A percentile compares a stretch with the other conserved stretches of the same genome.
Conservation (phyloP, 2,113 vertebrate species). For the Cyanistes caeruleus region DNA sequence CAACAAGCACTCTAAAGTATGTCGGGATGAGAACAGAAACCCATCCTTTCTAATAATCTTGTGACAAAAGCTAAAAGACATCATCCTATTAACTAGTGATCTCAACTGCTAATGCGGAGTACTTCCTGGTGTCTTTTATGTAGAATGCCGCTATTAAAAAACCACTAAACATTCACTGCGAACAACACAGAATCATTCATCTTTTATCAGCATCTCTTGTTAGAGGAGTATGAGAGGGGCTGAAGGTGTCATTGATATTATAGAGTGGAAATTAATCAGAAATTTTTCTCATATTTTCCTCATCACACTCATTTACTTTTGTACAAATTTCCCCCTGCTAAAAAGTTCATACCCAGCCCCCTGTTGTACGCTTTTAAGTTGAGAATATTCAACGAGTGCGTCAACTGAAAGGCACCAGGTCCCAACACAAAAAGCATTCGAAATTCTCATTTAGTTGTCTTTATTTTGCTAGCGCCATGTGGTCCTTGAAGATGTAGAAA, state of each 20-base stretch:
- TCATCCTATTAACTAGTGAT: conserved; percentile 99
- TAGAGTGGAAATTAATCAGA: conserved; percentile 89
- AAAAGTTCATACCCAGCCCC: conserved; percentile 89
- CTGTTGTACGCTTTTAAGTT: conserved; percentile 87
- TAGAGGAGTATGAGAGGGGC: conserved; percentile 85
- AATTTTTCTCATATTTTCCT: conserved; percentile 90
- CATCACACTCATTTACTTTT: conserved; percentile 87
- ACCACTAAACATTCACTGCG: conserved; percentile 90
- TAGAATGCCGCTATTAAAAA: conserved; percentile 89
- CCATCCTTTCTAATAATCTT: conserved; percentile 98
- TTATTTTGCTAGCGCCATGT: conserved; percentile 98
- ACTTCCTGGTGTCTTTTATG: conserved; percentile 95
- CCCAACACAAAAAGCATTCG: conserved; percentile 92
- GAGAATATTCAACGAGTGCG: conserved; percentile 89
- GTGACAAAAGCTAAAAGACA: conserved; percentile 99
- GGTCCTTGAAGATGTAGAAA: conserved; percentile 99
- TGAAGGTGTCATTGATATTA: conserved; percentile 98
- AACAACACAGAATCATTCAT: conserved; percentile 88
- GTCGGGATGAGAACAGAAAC: conserved; percentile 86
- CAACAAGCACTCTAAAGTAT: conserved; percentile 88
- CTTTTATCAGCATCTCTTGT: conserved; percentile 96
- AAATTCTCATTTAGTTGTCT: conserved; percentile 99
- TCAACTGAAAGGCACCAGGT: conserved; percentile 93
- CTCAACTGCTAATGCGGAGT: conserved; percentile 94
- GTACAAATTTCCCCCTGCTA: conserved; percentile 82